Evolutionary conservation across 2,888 invertebrate genomes (phyloP).

Genomic region (Caenorhabditis imperialis): DNA sequence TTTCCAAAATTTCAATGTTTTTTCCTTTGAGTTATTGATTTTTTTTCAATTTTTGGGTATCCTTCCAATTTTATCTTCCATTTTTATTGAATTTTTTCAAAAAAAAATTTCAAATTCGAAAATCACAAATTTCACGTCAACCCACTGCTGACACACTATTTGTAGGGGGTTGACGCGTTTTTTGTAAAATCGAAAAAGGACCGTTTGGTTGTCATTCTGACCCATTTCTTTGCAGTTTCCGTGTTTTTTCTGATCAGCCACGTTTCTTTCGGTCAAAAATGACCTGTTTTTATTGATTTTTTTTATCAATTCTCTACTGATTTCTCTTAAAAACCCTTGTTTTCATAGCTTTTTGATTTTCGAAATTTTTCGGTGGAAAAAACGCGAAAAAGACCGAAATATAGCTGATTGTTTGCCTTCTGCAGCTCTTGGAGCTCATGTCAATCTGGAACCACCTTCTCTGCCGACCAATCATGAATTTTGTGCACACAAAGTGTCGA

Average conservation of each 20-base stretch:
- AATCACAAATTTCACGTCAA: too few relatives aligned
- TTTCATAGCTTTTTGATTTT: conserved; percentile 1
- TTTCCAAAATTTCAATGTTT: not conserved
- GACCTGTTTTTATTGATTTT: not conserved
- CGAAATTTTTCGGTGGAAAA: not conserved
- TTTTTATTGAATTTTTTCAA: too few relatives aligned
- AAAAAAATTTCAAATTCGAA: too few relatives aligned
- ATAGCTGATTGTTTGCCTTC: not conserved
- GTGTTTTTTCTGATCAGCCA: not conserved
- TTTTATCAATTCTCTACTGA: not conserved
- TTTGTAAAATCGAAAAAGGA: too few relatives aligned
- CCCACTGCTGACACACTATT: not conserved
- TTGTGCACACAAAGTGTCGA: conserved; percentile 69
- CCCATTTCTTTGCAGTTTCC: not conserved
- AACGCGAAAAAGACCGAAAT: not conserved
- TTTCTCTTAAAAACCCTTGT: not conserved
- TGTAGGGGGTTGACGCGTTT: not conserved
- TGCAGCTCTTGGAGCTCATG: conserved; percentile 34
- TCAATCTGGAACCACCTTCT: conserved; percentile 60
- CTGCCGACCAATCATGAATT: conserved; percentile 57
- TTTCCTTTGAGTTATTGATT: not conserved
- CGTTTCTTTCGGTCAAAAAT: not conserved
- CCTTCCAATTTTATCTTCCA: conserved; percentile 5
- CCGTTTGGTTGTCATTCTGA: not conserved
- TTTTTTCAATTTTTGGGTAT: not conserved